Base-by-base conservation (phyloP, 2,888 invertebrate genomes). In the Adelphocoris suturalis region DNA sequence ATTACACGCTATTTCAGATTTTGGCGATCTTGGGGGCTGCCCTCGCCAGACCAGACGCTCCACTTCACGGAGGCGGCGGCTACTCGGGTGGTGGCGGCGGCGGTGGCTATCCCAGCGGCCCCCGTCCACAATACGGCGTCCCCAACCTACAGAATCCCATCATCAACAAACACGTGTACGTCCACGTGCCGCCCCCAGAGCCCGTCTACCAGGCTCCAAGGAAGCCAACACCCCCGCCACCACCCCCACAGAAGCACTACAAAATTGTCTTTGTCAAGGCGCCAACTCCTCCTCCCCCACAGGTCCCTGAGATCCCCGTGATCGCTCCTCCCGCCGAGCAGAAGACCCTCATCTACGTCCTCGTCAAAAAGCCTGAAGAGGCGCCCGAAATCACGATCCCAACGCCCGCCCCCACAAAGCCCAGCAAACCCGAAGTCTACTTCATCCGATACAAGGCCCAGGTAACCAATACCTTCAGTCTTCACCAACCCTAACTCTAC, bases 401-500 rank as follows among this genome's bases (percentile, higher is more conserved):
- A 0, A 96, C 97, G 14, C 96, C 96, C 3, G 96, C 96, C 80
- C 97, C 97, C 78, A 97, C 97, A 55, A 97, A 97, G 93, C 97
- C 97, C 81, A 96, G 96, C 94, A 97, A 97, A 93, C 97, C 97
- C 9, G 97, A 97, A 94, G 97, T 97, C 88, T 97, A 97, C 95
- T 97, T 97, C 95, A 97, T 97, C 94, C 96, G 97, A 94, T 97
- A 97, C 94, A 97, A 97, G 94, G 96, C 96, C 86, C 96, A 96
- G 96, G 96, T 96, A 94, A 93, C 93, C 52, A 52, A 52, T 52
- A 37, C 37, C 37, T 7, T 37, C 7, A 37, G 37, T 7, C 37
- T 37, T 4, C 37, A 37, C 37, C 37, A 37, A 37, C 37, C 3
- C 37, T 4, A 37, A 37, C 37, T 7, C 37, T 37, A 2, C 37